phyloP scores from a whole-genome alignment of 2,888 invertebrate genomes.

The Pammene fasciana region DNA sequence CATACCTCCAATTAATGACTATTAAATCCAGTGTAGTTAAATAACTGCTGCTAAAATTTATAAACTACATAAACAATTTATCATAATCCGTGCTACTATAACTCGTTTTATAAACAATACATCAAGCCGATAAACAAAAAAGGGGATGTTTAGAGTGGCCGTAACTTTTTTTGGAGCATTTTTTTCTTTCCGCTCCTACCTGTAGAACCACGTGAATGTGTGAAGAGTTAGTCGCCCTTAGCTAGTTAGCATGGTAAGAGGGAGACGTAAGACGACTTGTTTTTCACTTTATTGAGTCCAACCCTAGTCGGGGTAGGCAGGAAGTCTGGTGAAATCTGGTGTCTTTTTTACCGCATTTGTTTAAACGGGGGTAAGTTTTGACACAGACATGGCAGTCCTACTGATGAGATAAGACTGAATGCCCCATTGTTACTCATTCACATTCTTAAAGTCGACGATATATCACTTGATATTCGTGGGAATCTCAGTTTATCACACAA shows the following conservation, averaged over 20 bases:
- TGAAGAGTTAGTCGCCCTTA: conserved; percentile 60
- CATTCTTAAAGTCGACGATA: conserved; percentile 54
- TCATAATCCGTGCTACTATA: conserved; percentile 68
- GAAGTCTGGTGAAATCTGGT: conserved; percentile 80
- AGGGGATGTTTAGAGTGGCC: conserved; percentile 80
- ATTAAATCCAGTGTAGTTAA: neutral
- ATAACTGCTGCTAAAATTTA: conserved; percentile 17
- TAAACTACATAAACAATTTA: conserved; percentile 61
- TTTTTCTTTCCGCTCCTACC: conserved; percentile 79
- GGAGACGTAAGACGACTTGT: conserved; percentile 56
- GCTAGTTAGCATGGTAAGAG: conserved; percentile 52
- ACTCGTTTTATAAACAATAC: conserved; percentile 75
- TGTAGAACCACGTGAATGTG: conserved; percentile 74
- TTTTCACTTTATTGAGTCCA: conserved; percentile 61
- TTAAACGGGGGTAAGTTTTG: conserved; percentile 72
- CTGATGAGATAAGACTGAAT: conserved; percentile 72
- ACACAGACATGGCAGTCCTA: conserved; percentile 69
- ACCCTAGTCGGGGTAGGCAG: conserved; percentile 68
- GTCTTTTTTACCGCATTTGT: conserved; percentile 75
- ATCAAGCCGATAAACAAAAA: conserved; percentile 62
- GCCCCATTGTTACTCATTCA: conserved; percentile 65
- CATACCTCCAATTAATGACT: conserved; percentile 17
- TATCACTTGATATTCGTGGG: conserved; percentile 52
- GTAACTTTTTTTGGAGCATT: conserved; percentile 68
- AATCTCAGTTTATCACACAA: conserved; percentile 43